Percentiles rank a stretch among this genome's conserved stretches.
These are phyloP conservation scores for Apteryx mantelli DNA, from an alignment of 2,113 vertebrate genomes.

Conservation along the genomic window DNA sequence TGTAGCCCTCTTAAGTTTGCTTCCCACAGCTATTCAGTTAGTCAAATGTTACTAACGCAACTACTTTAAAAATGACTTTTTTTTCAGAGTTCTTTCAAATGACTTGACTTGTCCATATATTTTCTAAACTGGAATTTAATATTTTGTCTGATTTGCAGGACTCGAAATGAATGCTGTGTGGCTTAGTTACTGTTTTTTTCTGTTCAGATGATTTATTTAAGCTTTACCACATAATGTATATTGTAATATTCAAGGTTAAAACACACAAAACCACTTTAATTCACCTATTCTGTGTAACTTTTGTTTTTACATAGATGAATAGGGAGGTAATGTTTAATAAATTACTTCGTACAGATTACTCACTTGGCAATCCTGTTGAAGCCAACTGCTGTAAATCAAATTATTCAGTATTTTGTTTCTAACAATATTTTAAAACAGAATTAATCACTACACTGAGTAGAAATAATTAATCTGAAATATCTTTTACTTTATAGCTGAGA, in stretches of 20 bases:
- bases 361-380: neutral
- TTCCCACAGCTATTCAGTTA: neutral
- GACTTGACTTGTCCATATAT: neutral
- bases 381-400: neutral
- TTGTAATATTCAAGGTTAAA: neutral
- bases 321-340: slow-evolving; percentile 3
- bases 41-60: neutral
- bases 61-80: neutral
- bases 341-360: slow-evolving; percentile 19
- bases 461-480: neutral
- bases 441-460: neutral
- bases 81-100: neutral
- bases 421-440: neutral
- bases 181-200: neutral
- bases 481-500: neutral
- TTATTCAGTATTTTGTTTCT: neutral
- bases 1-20: neutral
- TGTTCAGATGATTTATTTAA: neutral
- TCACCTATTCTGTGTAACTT: neutral
- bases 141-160: neutral
- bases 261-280: neutral
- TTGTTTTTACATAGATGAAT: neutral
- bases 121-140: neutral
- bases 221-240: neutral
- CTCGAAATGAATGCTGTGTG: neutral